Percentiles rank a stretch among this genome's conserved stretches.
Conservation (phyloP, 2,888 invertebrate genomes). For the Selenia dentaria region DNA sequence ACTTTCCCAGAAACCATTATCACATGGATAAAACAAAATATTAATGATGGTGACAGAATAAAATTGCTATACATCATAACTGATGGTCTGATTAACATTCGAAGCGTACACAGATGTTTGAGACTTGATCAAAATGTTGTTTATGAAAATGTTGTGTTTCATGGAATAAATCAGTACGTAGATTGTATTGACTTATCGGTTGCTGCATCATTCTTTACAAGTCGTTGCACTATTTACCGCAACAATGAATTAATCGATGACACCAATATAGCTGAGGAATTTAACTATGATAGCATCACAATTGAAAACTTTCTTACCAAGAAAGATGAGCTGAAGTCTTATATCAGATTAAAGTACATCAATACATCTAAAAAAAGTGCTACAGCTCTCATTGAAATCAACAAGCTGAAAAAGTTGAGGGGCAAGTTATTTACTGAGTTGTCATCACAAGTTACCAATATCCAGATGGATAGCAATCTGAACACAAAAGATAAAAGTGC, state of each 20-base stretch:
- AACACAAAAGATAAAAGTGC: no score
- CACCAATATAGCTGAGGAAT: constrained; percentile 43
- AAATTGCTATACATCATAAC: constrained; percentile 46
- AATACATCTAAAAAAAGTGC: constrained; percentile 23
- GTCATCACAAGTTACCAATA: no score
- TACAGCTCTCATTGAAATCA: constrained; percentile 43
- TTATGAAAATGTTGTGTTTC: constrained; percentile 44
- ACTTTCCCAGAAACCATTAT: constrained; percentile 34
- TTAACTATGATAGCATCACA: constrained; percentile 43
- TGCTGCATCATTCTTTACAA: constrained; percentile 39
- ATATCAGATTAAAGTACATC: constrained; percentile 48
- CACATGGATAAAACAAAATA: constrained; percentile 20
- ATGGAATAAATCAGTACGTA: constrained; percentile 32
- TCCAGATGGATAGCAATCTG: no score
- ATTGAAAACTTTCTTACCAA: constrained; percentile 39
- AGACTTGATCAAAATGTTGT: constrained; percentile 35
- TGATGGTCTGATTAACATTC: constrained; percentile 34
- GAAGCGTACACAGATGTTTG: constrained; percentile 26
- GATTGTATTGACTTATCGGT: constrained; percentile 38
- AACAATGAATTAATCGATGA: constrained; percentile 38
- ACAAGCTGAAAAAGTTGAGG: constrained; percentile 41
- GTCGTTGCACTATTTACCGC: constrained; percentile 39
- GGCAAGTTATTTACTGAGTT: constrained; percentile 30
- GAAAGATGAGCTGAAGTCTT: constrained; percentile 44
- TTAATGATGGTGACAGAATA: constrained; percentile 30